Evolutionary conservation across 2,797 vertebrate genomes (phyloP).

Genomic region (Phataginus tricuspis): DNA sequence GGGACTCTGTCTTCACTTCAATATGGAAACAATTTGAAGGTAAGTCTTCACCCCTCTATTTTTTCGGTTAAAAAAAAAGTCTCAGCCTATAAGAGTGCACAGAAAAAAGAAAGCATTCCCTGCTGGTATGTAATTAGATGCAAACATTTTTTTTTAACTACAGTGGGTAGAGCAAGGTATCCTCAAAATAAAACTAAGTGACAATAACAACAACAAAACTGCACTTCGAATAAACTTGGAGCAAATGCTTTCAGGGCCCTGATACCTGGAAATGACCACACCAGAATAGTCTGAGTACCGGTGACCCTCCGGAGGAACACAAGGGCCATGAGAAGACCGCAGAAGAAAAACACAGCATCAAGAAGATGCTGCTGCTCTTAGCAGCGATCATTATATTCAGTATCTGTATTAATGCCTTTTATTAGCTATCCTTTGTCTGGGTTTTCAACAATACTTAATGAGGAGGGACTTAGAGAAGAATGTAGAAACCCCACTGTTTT

Average conservation of each 20-base stretch:
- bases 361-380: not conserved
- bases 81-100: not conserved
- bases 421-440: not conserved
- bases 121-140: not conserved
- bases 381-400: not conserved
- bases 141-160: not conserved
- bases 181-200: not conserved
- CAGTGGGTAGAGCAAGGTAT: not conserved
- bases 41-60: not conserved
- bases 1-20: not conserved
- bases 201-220: not conserved
- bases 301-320: not conserved
- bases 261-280: not conserved
- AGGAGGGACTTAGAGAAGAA: not conserved
- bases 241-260: not conserved
- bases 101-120: not conserved
- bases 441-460: slow-evolving; percentile 10
- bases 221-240: not conserved
- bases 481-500: not conserved
- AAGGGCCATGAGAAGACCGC: not conserved
- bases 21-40: not conserved
- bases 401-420: not conserved
- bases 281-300: not conserved
- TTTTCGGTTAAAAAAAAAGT: slow-evolving; percentile 22
- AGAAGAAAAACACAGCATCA: not conserved